Conservation (phyloP, 1,140 invertebrate species). For the Drepana arcuata region DNA sequence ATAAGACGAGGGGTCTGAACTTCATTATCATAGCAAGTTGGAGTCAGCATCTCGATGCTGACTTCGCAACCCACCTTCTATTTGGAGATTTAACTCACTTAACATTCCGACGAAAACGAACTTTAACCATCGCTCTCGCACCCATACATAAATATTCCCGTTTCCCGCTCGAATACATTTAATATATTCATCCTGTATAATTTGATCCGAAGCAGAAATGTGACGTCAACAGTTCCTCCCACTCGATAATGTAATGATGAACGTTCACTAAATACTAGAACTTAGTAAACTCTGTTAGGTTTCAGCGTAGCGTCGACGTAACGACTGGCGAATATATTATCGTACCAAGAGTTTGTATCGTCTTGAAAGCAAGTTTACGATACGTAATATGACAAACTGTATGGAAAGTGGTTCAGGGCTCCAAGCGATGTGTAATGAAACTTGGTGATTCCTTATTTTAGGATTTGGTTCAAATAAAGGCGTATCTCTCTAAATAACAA, state of each 20-base stretch:
- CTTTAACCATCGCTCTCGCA: constrained; percentile 35
- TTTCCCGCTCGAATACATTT: constrained; percentile 30
- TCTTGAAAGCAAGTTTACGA: too few species aligned
- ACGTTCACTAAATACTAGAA: background rate
- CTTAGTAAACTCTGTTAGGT: background rate
- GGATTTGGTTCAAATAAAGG: too few species aligned
- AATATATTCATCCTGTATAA: constrained; percentile 49
- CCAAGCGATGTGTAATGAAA: too few species aligned
- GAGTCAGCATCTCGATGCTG: constrained; percentile 44
- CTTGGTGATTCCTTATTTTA: too few species aligned
- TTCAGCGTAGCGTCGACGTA: background rate
- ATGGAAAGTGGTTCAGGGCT: too few species aligned
- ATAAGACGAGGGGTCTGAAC: constrained; percentile 22
- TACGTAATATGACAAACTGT: too few species aligned
- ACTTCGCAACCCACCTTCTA: constrained; percentile 57
- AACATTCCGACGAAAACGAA: constrained; percentile 53
- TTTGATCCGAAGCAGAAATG: constrained; percentile 50
- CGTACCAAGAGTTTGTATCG: background rate
- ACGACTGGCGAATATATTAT: background rate
- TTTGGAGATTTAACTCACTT: constrained; percentile 64
- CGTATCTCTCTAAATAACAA: too few species aligned
- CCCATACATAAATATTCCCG: constrained; percentile 19
- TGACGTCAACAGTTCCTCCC: background rate
- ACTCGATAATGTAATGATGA: background rate
- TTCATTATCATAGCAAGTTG: constrained; percentile 46